phyloP scores from a whole-genome alignment of 1,140 invertebrate genomes.

The Drosophila equinoxialis region DNA sequence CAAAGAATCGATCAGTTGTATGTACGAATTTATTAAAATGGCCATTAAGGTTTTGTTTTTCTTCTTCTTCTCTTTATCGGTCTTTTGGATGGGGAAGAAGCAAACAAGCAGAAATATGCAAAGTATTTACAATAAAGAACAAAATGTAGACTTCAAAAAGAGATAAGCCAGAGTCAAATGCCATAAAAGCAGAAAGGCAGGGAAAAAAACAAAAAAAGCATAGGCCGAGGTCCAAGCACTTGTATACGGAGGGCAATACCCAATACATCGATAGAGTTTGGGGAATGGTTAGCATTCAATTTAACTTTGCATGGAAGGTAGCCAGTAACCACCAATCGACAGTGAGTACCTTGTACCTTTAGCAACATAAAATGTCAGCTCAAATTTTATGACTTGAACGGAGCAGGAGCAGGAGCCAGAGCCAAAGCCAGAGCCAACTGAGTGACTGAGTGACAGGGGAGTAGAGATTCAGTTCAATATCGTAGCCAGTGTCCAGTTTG shows the following conservation, averaged over 20 bases:
- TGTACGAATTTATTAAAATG: background rate
- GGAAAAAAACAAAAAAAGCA: background rate
- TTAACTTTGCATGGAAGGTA: conserved; percentile 46
- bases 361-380: conserved; percentile 60
- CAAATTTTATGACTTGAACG: conserved; percentile 66
- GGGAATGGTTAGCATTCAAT: conserved; percentile 38
- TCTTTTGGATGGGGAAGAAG: background rate
- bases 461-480: background rate
- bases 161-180: conserved; percentile 32
- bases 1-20: conserved; percentile 34
- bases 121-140: conserved; percentile 73
- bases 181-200: conserved; percentile 45
- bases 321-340: conserved; percentile 6
- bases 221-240: background rate
- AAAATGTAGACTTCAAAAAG: conserved; percentile 25
- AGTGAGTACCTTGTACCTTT: background rate
- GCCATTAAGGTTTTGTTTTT: too few species aligned
- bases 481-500: background rate
- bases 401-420: background rate
- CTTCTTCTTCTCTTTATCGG: too few species aligned
- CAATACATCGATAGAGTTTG: background rate
- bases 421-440: too few species aligned
- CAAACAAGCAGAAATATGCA: conserved; percentile 71
- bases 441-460: background rate
- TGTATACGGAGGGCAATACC: background rate